phyloP scores from a whole-genome alignment of 2,113 vertebrate species.

The Psammodynastes pulverulentus region DNA sequence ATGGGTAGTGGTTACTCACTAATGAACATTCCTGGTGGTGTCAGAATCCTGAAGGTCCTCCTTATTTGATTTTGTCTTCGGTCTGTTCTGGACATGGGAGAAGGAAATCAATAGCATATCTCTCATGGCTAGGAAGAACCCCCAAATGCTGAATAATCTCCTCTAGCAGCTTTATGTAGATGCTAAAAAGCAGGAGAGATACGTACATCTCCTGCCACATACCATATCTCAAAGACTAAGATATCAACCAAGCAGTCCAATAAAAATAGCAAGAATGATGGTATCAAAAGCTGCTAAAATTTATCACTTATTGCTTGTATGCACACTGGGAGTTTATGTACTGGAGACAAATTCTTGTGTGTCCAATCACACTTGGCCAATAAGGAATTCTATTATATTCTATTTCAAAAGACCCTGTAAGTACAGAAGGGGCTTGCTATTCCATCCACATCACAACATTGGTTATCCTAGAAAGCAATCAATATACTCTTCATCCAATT shows the following conservation, averaged over 20 bases:
- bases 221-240: neutral
- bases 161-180: neutral
- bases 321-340: no score
- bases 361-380: no score
- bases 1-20: neutral
- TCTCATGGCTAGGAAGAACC: neutral
- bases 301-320: no score
- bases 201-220: neutral
- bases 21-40: neutral
- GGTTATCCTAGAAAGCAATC: neutral
- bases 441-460: neutral
- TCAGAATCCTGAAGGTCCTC: neutral
- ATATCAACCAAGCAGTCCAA: neutral
- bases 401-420: neutral
- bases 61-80: neutral
- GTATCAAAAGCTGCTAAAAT: neutral
- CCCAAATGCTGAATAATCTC: neutral
- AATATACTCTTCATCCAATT: neutral
- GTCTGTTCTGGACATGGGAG: neutral
- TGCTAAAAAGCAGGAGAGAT: neutral
- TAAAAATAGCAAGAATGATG: neutral
- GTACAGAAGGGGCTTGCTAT: neutral
- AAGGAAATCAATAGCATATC: neutral
- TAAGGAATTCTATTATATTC: no score
- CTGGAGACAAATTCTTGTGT: no score